Conservation (phyloP, 1,140 invertebrate genomes). For the Apis florea region DNA sequence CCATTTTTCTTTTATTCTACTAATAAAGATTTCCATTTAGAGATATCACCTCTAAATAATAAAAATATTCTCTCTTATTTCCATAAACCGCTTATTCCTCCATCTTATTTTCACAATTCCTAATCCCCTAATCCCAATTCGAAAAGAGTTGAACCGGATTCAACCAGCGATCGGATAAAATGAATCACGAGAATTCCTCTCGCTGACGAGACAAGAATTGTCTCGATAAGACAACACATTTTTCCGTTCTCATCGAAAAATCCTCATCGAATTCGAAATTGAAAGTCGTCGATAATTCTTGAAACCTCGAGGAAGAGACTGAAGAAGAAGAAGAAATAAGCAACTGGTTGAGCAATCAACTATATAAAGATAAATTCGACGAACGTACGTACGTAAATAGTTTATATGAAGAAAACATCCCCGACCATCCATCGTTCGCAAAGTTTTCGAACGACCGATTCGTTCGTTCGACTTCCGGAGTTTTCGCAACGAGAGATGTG, state of each 20-base stretch:
- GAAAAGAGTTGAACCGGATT: background rate
- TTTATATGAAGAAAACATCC: constrained; percentile 53
- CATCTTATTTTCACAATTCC: too few relatives aligned
- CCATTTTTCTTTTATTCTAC: too few relatives aligned
- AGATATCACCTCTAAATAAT: too few relatives aligned
- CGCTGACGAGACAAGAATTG: background rate
- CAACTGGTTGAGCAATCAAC: background rate
- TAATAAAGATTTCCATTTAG: too few relatives aligned
- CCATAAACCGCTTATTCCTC: background rate
- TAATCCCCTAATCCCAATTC: background rate
- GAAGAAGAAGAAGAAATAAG: background rate
- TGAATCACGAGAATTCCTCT: too few relatives aligned
- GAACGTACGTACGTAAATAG: too few relatives aligned
- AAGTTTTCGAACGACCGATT: constrained; percentile 56
- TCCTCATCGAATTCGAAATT: background rate
- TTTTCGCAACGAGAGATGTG: constrained; percentile 56
- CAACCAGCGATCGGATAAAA: background rate
- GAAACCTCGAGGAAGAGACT: background rate
- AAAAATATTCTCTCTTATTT: too few relatives aligned
- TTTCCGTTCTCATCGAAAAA: too few relatives aligned
- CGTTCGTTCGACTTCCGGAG: constrained; percentile 53
- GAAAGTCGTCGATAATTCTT: constrained; percentile 9
- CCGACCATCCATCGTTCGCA: constrained; percentile 60
- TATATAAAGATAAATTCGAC: constrained; percentile 37
- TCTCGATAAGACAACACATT: too few relatives aligned